Evolutionary conservation across 2,113 vertebrate genomes (phyloP), one percentile per base, ranked within the genome.

Genomic region (Caloenas nicobarica): DNA sequence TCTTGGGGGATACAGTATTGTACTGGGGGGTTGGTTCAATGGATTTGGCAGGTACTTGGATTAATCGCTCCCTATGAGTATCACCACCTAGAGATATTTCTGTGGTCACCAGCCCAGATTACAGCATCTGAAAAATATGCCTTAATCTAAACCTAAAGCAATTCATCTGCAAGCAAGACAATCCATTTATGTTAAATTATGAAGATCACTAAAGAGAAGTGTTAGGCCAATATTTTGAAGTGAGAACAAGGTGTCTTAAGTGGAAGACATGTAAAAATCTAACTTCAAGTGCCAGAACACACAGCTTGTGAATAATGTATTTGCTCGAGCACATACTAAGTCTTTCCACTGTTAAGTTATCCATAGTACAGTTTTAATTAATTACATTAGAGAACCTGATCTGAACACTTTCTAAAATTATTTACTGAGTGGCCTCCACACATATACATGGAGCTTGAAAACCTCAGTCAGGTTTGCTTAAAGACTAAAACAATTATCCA

Each of bases 261-360:
- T 88, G 76, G 83, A 95, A 95, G 68, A 74, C 90, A 91, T 85
- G 73, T 81, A 95, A 95, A 96, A 95, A 81, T 46, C 25, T 73
- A 95, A 74, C 57, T 80, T 92, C 65, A 95, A 94, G 87, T 77
- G 86, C 73, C 68, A 84, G n/a, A 93, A 83, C 50, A 86, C 73
- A 91, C 57, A 86, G 76, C 50, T 51, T 68, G 28, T 66, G 48
- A 95, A 92, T 89, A 74, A 89, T 64, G 9, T 48, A 61, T 60
- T 94, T 91, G 74, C 87, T 82, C 0, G 0, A 96, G 93, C 70
- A 96, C 48, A 69, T 17, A 53, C 57, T 50, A 78, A 33, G 61
- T 66, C 78, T 40, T 81, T 86, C 83, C 53, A 88, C 62, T 4
- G 22, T 74, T 38, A 66, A 64, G 51, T 66, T 73, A 89, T 29